Conservation (phyloP, 2,113 vertebrate genomes). For the Triplophysa siluroides region DNA sequence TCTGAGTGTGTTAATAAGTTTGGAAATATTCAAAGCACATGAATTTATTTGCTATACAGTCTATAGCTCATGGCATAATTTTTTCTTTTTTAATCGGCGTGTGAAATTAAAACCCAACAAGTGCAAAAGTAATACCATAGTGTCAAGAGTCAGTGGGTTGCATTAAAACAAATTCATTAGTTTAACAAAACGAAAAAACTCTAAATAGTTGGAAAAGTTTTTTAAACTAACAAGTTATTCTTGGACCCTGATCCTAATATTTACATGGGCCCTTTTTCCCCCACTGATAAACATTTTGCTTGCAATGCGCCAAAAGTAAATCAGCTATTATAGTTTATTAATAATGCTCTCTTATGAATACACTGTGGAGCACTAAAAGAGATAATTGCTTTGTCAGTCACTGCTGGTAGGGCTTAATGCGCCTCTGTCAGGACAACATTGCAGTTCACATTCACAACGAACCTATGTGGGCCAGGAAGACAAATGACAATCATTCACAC, state of each 20-base stretch:
- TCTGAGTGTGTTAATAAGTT: no score
- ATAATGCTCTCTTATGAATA: slow-evolving; percentile 34
- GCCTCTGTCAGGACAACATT: slow-evolving; percentile 25
- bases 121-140: no score
- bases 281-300: not conserved
- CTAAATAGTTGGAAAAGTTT: no score
- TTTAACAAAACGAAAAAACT: no score
- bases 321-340: not conserved
- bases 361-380: slow-evolving; percentile 11
- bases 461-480: not conserved
- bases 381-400: slow-evolving; percentile 25
- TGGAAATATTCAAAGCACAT: no score
- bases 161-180: no score
- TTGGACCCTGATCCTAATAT: not conserved
- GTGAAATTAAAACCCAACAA: no score
- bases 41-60: no score
- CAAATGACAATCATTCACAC: slow-evolving; percentile 29
- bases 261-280: not conserved
- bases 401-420: slow-evolving; percentile 25
- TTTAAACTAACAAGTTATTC: no score
- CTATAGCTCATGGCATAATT: no score
- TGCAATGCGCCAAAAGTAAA: not conserved
- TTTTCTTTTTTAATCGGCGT: no score
- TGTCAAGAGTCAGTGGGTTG: no score
- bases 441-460: not conserved